Evolutionary conservation across 2,888 invertebrate species (phyloP).

Genomic region (Neocrepidodera transversa): DNA sequence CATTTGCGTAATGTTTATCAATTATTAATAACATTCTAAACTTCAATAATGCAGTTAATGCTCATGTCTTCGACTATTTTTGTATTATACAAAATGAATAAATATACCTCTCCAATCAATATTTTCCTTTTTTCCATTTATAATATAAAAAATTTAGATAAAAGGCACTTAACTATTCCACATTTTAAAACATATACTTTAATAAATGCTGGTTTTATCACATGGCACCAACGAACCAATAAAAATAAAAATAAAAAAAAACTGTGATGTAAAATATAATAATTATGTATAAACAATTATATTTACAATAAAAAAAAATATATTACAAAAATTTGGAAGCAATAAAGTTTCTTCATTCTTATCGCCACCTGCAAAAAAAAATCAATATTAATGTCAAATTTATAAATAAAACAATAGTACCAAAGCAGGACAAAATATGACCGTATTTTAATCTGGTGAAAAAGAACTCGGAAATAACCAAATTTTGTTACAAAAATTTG

Average conservation of each 20-base stretch:
- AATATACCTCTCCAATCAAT: no score
- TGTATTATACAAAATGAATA: no score
- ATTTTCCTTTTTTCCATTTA: no score
- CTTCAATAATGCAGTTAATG: no score
- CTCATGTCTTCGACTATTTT: no score
- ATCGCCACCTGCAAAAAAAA: not conserved
- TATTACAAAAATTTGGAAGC: slow-evolving; percentile 18
- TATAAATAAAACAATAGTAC: no score
- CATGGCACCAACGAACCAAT: slow-evolving; percentile 52
- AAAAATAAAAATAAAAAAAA: slow-evolving; percentile 42
- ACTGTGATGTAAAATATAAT: slow-evolving; percentile 43
- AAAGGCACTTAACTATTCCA: slow-evolving; percentile 54
- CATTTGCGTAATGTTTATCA: no score
- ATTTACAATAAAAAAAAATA: slow-evolving; percentile 26
- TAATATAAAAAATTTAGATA: slow-evolving; percentile 48
- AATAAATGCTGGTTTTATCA: slow-evolving; percentile 54
- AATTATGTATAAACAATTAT: slow-evolving; percentile 35
- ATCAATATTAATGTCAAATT: not conserved
- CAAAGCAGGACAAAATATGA: not conserved
- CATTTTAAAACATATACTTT: slow-evolving; percentile 50
- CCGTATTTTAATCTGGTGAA: no score
- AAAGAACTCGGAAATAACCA: no score
- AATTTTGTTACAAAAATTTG: no score
- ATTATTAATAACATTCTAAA: no score
- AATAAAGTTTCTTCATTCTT: not conserved